Evolutionary conservation across 2,113 vertebrate species (phyloP).

Genomic region (Triplophysa tibetana): DNA sequence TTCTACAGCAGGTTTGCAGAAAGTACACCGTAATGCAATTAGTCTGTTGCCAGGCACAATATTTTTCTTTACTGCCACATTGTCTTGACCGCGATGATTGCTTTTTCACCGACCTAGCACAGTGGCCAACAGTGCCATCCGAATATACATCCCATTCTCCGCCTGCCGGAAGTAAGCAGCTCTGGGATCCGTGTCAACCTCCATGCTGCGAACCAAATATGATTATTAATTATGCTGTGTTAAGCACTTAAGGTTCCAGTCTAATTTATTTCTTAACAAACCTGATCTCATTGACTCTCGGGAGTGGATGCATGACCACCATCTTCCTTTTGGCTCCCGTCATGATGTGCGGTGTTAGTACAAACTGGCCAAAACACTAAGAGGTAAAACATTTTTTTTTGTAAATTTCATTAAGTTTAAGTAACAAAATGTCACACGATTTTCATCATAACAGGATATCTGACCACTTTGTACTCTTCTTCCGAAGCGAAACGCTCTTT

Average conservation of each 20-base stretch:
- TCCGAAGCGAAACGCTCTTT: slow-evolving; percentile 85
- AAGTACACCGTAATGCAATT: background rate
- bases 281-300: slow-evolving; percentile 97
- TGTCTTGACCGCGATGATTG: background rate
- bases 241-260: background rate
- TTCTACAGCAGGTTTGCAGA: background rate
- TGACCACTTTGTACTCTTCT: slow-evolving; percentile 87
- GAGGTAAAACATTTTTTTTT: background rate
- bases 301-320: slow-evolving; percentile 98
- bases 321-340: slow-evolving; percentile 95
- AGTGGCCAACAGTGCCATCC: slow-evolving; percentile 93
- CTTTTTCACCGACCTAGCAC: slow-evolving; percentile 81
- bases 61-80: background rate
- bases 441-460: slow-evolving; percentile 40
- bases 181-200: slow-evolving; percentile 92
- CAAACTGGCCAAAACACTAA: slow-evolving; percentile 95
- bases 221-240: background rate
- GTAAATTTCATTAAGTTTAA: background rate
- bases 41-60: background rate
- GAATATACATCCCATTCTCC: slow-evolving; percentile 95
- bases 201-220: slow-evolving; percentile 70
- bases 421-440: background rate
- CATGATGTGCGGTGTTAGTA: slow-evolving; percentile 97
- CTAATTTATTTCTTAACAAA: slow-evolving; percentile 51
- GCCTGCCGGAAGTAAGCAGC: slow-evolving; percentile 96